Conservation (phyloP, 2,888 invertebrate genomes). For the Piscicola geometra region DNA sequence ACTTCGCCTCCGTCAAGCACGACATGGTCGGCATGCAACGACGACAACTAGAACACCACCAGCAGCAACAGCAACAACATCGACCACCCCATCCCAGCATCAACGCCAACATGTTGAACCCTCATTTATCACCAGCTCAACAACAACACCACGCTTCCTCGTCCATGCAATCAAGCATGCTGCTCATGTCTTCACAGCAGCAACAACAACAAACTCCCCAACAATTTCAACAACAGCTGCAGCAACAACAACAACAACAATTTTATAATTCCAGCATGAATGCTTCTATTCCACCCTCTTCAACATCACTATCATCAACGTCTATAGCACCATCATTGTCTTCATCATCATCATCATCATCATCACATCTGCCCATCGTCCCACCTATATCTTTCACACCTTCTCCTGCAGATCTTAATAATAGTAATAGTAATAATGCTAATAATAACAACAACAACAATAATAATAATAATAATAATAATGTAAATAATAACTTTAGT, state of each 20-base stretch:
- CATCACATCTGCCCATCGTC: conserved; percentile 1
- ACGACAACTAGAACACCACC: conserved; percentile 2
- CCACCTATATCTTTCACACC: conserved; percentile 31
- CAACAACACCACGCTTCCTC: conserved; percentile 4
- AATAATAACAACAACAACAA: background rate
- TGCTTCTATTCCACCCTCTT: conserved; percentile 1
- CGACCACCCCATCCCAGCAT: conserved; percentile 8
- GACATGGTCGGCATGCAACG: conserved; percentile 28
- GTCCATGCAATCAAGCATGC: background rate
- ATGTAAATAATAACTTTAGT: background rate
- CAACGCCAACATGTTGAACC: conserved; percentile 11
- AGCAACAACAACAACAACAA: conserved; percentile 10
- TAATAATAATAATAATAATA: background rate
- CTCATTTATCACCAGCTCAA: background rate
- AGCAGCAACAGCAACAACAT: conserved; percentile 21
- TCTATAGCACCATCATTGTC: conserved; percentile 1
- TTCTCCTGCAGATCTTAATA: conserved; percentile 29
- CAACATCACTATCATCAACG: conserved; percentile 7
- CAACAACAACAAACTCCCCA: background rate
- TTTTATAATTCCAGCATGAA: conserved; percentile 7
- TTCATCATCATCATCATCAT: background rate
- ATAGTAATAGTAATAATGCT: background rate
- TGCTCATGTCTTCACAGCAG: conserved; percentile 11
- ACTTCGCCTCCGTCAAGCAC: conserved; percentile 12
- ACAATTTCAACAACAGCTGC: conserved; percentile 1